These are phyloP conservation scores for Acanthurus lineatus DNA, from an alignment of 2,797 vertebrate genomes.

Conservation along the genomic window DNA sequence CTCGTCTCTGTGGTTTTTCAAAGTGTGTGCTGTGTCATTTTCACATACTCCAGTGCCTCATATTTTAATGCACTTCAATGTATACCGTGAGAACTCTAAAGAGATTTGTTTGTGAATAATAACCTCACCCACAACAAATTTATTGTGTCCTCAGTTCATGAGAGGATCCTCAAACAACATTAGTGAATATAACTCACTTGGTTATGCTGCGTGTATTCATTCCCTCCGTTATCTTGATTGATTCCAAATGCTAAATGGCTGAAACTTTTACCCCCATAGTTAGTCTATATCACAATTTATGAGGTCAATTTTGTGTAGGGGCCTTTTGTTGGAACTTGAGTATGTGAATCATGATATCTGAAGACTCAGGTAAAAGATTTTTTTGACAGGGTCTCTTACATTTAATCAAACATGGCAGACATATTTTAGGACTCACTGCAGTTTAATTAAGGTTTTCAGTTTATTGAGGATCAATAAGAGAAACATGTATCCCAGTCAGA, in stretches of 20 bases:
- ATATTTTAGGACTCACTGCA: not conserved
- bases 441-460: not conserved
- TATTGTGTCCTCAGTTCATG: constrained; percentile 11
- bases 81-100: not conserved
- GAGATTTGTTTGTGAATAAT: constrained; percentile 26
- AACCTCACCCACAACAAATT: constrained; percentile 3
- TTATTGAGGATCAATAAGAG: not conserved
- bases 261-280: not conserved
- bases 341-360: not conserved
- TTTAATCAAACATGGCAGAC: not conserved
- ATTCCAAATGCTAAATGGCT: not conserved
- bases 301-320: not conserved
- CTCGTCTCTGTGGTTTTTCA: constrained; percentile 15
- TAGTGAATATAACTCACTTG: constrained; percentile 15
- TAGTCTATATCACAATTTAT: not conserved
- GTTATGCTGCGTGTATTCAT: constrained; percentile 9
- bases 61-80: not conserved
- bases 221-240: not conserved
- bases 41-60: not conserved
- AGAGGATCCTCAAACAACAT: constrained; percentile 14
- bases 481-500: not conserved
- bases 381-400: not conserved
- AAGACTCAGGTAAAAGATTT: not conserved
- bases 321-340: not conserved
- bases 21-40: constrained; percentile 14